Evolutionary conservation across 2,113 vertebrate species (phyloP).

Genomic region (Diglossa brunneiventris): DNA sequence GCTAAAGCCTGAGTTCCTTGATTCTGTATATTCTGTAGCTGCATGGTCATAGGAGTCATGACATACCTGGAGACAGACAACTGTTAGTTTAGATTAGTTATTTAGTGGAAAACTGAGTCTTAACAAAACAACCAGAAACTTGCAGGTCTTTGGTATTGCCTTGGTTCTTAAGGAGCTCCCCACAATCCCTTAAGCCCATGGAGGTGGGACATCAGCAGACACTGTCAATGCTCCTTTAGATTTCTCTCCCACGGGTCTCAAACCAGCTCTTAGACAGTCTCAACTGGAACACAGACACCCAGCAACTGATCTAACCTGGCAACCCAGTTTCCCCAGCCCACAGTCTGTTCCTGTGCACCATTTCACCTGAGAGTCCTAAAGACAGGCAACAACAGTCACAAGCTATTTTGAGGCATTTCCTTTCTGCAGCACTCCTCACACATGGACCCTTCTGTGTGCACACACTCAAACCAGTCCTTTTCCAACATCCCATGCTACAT

Average conservation of each 20-base stretch:
- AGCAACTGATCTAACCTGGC: background rate
- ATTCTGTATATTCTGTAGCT: background rate
- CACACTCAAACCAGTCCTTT: background rate
- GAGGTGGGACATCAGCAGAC: rapidly evolving
- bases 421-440: background rate
- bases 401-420: background rate
- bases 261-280: background rate
- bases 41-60: rapidly evolving
- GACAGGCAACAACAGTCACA: background rate
- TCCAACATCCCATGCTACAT: background rate
- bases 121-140: background rate
- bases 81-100: background rate
- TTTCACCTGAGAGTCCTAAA: background rate
- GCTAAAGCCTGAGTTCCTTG: background rate
- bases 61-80: background rate
- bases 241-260: background rate
- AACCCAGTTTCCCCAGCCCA: background rate
- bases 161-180: background rate
- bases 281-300: background rate
- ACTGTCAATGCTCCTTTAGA: background rate
- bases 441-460: background rate
- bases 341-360: background rate
- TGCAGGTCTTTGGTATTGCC: background rate
- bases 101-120: background rate
- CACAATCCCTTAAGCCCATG: background rate